These are phyloP conservation scores for Pinctada fucata DNA, from an alignment of 2,888 invertebrate genomes.

Conservation along the genomic window DNA sequence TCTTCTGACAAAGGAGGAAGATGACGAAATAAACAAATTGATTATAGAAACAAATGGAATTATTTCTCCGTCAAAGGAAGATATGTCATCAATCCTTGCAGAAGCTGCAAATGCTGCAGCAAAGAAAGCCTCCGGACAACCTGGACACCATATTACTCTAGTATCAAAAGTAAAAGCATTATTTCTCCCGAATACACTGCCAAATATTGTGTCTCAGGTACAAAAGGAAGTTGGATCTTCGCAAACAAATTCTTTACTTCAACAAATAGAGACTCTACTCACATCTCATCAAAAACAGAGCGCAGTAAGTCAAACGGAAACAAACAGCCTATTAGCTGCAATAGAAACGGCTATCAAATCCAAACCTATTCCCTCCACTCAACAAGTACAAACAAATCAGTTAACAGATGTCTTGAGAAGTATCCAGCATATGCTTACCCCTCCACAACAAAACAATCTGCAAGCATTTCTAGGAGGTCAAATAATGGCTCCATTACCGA, in stretches of 20 bases:
- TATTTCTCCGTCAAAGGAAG: neutral
- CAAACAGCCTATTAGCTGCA: too few relatives aligned
- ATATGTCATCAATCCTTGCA: neutral
- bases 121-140: neutral
- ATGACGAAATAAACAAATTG: neutral
- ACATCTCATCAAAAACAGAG: too few relatives aligned
- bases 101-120: neutral
- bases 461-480: neutral
- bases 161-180: neutral
- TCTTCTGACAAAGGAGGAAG: neutral
- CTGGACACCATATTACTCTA: neutral
- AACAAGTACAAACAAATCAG: too few relatives aligned
- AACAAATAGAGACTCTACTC: too few relatives aligned
- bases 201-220: too few relatives aligned
- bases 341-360: too few relatives aligned
- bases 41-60: neutral
- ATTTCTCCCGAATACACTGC: neutral
- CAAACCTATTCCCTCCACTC: neutral
- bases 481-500: neutral
- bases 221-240: too few relatives aligned
- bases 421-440: neutral
- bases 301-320: too few relatives aligned
- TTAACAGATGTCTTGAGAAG: neutral
- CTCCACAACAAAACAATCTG: too few relatives aligned
- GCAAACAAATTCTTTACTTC: too few relatives aligned